A percentile compares a stretch with the other conserved stretches of the same genome.
phyloP scores from a whole-genome alignment of 2,888 invertebrate species.

The Netelia fuscicornis region DNA sequence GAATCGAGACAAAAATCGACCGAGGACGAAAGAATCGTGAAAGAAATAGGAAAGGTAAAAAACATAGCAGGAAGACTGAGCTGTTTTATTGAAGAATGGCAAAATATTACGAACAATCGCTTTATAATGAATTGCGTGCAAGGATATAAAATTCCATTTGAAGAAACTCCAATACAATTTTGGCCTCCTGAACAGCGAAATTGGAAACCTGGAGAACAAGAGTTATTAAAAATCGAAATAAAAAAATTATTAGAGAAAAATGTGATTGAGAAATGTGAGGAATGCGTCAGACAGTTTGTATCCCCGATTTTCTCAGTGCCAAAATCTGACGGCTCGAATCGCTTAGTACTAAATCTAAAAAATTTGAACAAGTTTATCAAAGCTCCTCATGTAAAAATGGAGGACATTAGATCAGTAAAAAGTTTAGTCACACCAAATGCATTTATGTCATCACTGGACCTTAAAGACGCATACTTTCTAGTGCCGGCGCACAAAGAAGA shows the following conservation, averaged over 20 bases:
- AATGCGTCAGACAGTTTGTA: conserved; percentile 6
- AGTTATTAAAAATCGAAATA: conserved; percentile 31
- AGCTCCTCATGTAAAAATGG: conserved; percentile 33
- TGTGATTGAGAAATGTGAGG: conserved; percentile 38
- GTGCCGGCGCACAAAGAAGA: background rate
- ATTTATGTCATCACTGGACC: conserved; percentile 32
- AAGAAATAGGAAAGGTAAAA: background rate
- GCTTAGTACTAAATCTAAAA: conserved; percentile 32
- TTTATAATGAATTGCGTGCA: conserved; percentile 24
- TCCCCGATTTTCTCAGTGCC: conserved; percentile 1
- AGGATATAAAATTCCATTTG: conserved; percentile 56
- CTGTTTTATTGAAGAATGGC: conserved; percentile 32
- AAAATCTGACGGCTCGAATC: conserved; percentile 10
- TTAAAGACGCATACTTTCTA: conserved; percentile 26
- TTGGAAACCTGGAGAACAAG: conserved; percentile 21
- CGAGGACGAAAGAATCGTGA: conserved; percentile 25
- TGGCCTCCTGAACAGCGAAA: conserved; percentile 35
- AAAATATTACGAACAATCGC: conserved; percentile 20
- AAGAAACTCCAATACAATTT: conserved; percentile 13
- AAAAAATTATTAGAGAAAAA: conserved; percentile 19
- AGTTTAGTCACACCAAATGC: conserved; percentile 20
- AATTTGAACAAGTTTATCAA: conserved; percentile 31
- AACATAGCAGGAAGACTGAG: conserved; percentile 36
- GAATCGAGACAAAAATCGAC: conserved; percentile 49
- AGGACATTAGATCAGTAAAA: conserved; percentile 23